Percentiles rank a stretch among this genome's conserved stretches.
phyloP scores from a whole-genome alignment of 2,888 invertebrate genomes.

The Drosophila neotestacea region DNA sequence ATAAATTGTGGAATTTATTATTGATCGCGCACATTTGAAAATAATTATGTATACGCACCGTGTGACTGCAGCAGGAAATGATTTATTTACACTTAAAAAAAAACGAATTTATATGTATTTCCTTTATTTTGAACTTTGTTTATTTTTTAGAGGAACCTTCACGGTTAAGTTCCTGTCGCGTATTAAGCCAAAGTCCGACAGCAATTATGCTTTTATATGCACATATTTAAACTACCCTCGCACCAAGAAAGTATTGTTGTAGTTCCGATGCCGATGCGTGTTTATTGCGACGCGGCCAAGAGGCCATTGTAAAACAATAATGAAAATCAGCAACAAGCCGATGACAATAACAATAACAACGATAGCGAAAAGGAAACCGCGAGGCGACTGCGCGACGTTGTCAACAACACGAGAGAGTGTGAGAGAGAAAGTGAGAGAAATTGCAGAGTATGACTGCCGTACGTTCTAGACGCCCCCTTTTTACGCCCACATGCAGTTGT shows the following conservation, averaged over 20 bases:
- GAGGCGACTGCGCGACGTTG: slow-evolving; percentile 66
- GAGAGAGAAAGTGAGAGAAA: not conserved
- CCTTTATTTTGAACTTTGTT: slow-evolving; percentile 5
- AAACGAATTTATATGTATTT: slow-evolving; percentile 13
- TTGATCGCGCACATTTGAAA: slow-evolving; percentile 4
- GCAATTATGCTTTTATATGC: slow-evolving; percentile 76
- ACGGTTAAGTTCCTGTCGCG: slow-evolving; percentile 65
- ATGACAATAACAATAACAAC: slow-evolving; percentile 30
- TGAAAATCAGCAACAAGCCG: slow-evolving; percentile 56
- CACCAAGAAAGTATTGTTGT: slow-evolving; percentile 9
- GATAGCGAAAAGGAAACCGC: slow-evolving; percentile 29
- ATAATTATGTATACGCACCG: slow-evolving; percentile 53
- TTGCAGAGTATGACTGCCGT: not conserved
- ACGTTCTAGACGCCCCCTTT: not conserved
- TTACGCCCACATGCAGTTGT: slow-evolving; percentile 39
- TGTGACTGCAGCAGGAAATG: slow-evolving; percentile 42
- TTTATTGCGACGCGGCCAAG: slow-evolving; percentile 70
- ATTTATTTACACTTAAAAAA: slow-evolving; percentile 20
- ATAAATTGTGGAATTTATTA: slow-evolving; percentile 42
- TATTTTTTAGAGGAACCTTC: slow-evolving; percentile 43
- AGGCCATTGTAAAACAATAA: slow-evolving; percentile 70
- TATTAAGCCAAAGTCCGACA: slow-evolving; percentile 66
- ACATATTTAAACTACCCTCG: slow-evolving; percentile 37
- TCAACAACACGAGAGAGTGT: slow-evolving; percentile 26
- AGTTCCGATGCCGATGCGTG: slow-evolving; percentile 41